These are phyloP conservation scores for Brachionichthys hirsutus DNA, from an alignment of 2,113 vertebrate genomes.

Conservation along the genomic window DNA sequence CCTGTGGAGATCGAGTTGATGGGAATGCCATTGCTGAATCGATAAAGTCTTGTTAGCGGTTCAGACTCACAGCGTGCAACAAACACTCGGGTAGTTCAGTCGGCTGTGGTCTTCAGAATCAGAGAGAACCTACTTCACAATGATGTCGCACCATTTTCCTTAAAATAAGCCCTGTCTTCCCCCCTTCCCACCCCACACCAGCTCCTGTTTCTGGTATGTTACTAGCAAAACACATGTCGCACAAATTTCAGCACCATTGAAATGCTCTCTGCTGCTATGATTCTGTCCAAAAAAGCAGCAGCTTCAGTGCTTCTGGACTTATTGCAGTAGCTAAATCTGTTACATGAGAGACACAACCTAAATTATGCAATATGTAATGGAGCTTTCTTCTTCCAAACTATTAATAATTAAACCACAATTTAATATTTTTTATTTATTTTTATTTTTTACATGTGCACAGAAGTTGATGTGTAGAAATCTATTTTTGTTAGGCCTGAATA, in stretches of 20 bases:
- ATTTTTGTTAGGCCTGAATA: not conserved
- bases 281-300: slow-evolving; percentile 23
- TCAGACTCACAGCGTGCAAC: slow-evolving; percentile 48
- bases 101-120: slow-evolving; percentile 11
- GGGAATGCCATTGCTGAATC: slow-evolving; percentile 76
- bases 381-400: too few species aligned
- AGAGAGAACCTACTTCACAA: slow-evolving; percentile 30
- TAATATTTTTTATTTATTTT: too few species aligned
- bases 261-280: slow-evolving; percentile 38
- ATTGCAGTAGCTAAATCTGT: not conserved
- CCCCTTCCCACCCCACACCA: not conserved
- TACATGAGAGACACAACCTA: not conserved
- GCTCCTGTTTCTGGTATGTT: slow-evolving; percentile 52
- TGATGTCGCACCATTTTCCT: slow-evolving; percentile 35
- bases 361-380: not conserved
- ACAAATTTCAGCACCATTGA: slow-evolving; percentile 47
- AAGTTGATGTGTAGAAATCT: too few species aligned
- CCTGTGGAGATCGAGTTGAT: slow-evolving; percentile 78
- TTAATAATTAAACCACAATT: too few species aligned
- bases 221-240: slow-evolving; percentile 55
- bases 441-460: too few species aligned
- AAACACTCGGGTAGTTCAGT: slow-evolving; percentile 25
- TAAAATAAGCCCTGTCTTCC: not conserved
- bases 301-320: slow-evolving; percentile 8
- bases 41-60: slow-evolving; percentile 73